Percentiles rank a stretch among this genome's conserved stretches.
These are phyloP conservation scores for Rapana venosa DNA, from an alignment of 2,888 invertebrate genomes.

Conservation along the genomic window DNA sequence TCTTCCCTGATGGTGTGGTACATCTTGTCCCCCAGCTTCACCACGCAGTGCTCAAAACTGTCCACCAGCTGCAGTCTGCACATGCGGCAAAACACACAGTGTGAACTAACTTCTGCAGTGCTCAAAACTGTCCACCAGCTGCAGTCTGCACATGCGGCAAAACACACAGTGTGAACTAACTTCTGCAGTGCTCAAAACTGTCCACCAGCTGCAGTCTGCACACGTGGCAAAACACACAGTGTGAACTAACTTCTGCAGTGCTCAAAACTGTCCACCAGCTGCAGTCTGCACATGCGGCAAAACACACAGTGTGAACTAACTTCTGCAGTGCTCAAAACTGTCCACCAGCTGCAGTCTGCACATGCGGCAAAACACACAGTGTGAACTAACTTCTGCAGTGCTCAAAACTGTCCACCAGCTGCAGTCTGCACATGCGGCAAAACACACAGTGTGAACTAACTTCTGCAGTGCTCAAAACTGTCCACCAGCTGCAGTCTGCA, in stretches of 20 bases:
- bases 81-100: background rate
- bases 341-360: slow-evolving; percentile 79
- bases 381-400: slow-evolving; percentile 81
- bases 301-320: background rate
- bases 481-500: slow-evolving; percentile 79
- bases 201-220: slow-evolving; percentile 79
- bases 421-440: slow-evolving; percentile 35
- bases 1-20: slow-evolving; percentile 87
- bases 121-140: slow-evolving; percentile 84
- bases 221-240: background rate
- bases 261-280: slow-evolving; percentile 86
- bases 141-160: slow-evolving; percentile 35
- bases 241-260: slow-evolving; percentile 81
- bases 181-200: slow-evolving; percentile 87
- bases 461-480: slow-evolving; percentile 87
- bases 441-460: background rate
- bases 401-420: slow-evolving; percentile 86
- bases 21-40: slow-evolving; percentile 93
- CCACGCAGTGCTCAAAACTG: slow-evolving; percentile 90
- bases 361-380: background rate
- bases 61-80: slow-evolving; percentile 79
- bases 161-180: background rate
- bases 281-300: slow-evolving; percentile 35
- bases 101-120: background rate
- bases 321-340: slow-evolving; percentile 87